Evolutionary conservation across 2,113 vertebrate species (phyloP).

Genomic region (Albula goreensis): DNA sequence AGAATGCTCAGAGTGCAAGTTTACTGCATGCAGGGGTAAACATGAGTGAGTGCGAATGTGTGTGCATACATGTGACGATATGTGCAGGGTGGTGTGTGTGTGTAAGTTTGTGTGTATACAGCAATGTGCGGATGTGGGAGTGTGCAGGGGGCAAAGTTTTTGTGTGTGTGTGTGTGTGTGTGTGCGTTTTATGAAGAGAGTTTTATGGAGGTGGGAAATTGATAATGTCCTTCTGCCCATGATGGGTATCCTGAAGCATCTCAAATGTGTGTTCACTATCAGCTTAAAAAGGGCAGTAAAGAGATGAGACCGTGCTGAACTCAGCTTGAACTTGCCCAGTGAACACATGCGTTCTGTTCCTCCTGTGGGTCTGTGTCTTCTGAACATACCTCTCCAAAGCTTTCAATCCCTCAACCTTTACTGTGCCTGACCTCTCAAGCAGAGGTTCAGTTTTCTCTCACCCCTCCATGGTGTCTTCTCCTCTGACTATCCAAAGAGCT

Average conservation of each 20-base stretch:
- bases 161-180: slow-evolving; percentile 8
- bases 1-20: slow-evolving; percentile 23
- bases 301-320: slow-evolving; percentile 34
- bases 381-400: slow-evolving; percentile 32
- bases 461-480: not conserved
- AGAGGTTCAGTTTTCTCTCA: not conserved
- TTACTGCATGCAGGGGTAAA: not conserved
- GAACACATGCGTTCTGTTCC: slow-evolving; percentile 31
- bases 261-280: not conserved
- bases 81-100: slow-evolving; percentile 15
- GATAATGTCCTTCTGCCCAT: not conserved
- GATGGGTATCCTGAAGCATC: not conserved
- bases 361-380: slow-evolving; percentile 15
- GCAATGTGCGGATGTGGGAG: not conserved
- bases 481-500: not conserved
- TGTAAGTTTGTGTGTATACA: slow-evolving; percentile 12
- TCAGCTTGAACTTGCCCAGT: slow-evolving; percentile 32
- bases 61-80: slow-evolving; percentile 3
- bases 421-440: slow-evolving; percentile 10
- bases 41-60: not conserved
- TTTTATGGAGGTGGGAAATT: not conserved
- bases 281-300: not conserved
- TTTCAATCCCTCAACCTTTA: slow-evolving; percentile 28
- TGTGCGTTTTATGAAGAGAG: slow-evolving; percentile 10
- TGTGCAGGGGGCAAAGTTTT: not conserved